phyloP scores from a whole-genome alignment of 30 jellyfish, hydroid and myxozoan species.

The Mastigias papua region DNA sequence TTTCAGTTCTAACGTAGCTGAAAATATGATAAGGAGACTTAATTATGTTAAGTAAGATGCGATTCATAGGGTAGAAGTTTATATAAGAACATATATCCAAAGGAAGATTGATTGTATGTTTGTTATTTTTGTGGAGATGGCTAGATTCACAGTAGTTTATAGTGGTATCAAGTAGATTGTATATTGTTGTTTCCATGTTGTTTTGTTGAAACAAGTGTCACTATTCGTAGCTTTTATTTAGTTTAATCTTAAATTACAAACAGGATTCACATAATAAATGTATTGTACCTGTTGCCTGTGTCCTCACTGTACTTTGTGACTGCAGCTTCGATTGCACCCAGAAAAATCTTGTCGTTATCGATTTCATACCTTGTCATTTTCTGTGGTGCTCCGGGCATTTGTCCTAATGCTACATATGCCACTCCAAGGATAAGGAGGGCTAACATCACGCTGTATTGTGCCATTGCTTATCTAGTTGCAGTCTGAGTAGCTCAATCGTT shows the following conservation, averaged over 20 bases:
- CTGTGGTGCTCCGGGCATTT: conserved; percentile 15
- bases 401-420: background rate
- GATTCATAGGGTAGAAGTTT: too few species aligned
- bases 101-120: too few species aligned
- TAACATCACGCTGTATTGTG: background rate
- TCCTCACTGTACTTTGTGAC: background rate
- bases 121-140: too few species aligned
- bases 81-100: too few species aligned
- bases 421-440: conserved; percentile 31
- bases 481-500: background rate
- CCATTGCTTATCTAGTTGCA: conserved; percentile 2
- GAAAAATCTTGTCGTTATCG: background rate
- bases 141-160: too few species aligned
- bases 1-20: conserved; percentile 23
- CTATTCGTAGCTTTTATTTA: too few species aligned
- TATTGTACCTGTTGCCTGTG: background rate
- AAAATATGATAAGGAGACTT: background rate
- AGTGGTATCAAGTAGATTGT: too few species aligned
- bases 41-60: too few species aligned
- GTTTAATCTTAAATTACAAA: too few species aligned
- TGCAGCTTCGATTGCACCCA: conserved; percentile 14
- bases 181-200: too few species aligned
- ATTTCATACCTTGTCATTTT: conserved; percentile 13
- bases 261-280: background rate
- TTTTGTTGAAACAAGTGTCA: too few species aligned